Evolutionary conservation across 2,113 vertebrate species (phyloP), one percentile per base, ranked within the genome.

Genomic region (Cyanoliseus patagonus): DNA sequence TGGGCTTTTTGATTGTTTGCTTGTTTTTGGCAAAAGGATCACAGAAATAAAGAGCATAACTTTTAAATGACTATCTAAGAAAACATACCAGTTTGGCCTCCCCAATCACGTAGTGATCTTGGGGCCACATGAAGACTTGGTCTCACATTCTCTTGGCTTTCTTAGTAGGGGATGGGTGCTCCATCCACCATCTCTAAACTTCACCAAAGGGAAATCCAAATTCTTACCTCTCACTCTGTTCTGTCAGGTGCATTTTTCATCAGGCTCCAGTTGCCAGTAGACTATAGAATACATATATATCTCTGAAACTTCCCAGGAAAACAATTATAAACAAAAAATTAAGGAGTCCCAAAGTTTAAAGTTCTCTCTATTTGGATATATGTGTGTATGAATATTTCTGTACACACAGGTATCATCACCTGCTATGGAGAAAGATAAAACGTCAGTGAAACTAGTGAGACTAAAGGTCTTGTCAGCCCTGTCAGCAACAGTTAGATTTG

Each of bases 21-120:
- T 63, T 33, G 10, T 30, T 75, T n/a, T 53, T 15, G 66, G n/a
- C 14, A 59, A 51, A 44, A 28, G 6, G 8, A 57, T 31, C 33
- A 51, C 15, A 67, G 35, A n/a, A 37, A 42, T 6, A 6, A 41
- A 16, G 24, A 44, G 17, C 4, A 0, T 11, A 8, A 25, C 15
- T 39, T n/a, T 28, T 9, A 24, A 41, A 31, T 3, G 4, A 3
- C 22, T 30, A 18, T 11, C 37, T 37, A 49, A 49, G 41, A 68
- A 42, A n/a, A 25, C 22, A 8, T 1, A 23, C 28, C 30, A 31
- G 17, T 13, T 27, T 23, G 63, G 5, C 16, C 35, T 10, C 17
- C 23, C 22, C 31, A 0, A 0, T 0, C 2, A 6, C 7, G 6
- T 6, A 3, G 20, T 8, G 35, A 41, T 59, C 64, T 35, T 10